A percentile compares a stretch with the other conserved stretches of the same genome.
phyloP scores from a whole-genome alignment of 2,797 vertebrate species.

The Bucorvus abyssinicus region DNA sequence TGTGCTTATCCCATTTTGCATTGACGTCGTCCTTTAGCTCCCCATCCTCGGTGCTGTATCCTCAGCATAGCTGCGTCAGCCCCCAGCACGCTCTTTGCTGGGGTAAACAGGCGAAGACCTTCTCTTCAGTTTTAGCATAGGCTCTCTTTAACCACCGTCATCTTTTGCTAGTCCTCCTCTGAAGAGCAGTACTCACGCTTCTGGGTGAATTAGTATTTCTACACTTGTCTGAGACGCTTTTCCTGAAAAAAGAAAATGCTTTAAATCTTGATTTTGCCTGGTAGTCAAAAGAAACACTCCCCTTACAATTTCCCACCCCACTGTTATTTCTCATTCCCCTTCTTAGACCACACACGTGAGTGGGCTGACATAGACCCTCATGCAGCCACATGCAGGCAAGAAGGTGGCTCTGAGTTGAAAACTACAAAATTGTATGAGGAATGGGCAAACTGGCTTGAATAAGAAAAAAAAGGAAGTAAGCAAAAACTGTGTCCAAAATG shows the following conservation, averaged over 20 bases:
- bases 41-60: not conserved
- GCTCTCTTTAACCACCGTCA: accelerated
- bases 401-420: not conserved
- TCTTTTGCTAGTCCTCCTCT: not conserved
- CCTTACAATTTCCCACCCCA: not conserved
- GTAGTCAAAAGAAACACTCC: not conserved
- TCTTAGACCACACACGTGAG: accelerated
- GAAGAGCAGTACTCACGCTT: too few relatives aligned
- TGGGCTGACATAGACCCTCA: not conserved
- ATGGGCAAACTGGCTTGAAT: not conserved
- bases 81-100: too few relatives aligned
- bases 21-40: not conserved
- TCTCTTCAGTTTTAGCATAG: not conserved
- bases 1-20: not conserved
- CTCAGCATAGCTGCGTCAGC: not conserved
- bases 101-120: not conserved
- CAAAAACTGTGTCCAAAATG: not conserved
- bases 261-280: not conserved
- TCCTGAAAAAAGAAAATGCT: not conserved
- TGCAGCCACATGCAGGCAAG: not conserved
- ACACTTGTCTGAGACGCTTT: not conserved
- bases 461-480: not conserved
- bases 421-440: not conserved
- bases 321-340: accelerated
- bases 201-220: not conserved